These are phyloP conservation scores for Rhaphigaster nebulosa DNA, from an alignment of 2,888 invertebrate genomes.

Conservation along the genomic window DNA sequence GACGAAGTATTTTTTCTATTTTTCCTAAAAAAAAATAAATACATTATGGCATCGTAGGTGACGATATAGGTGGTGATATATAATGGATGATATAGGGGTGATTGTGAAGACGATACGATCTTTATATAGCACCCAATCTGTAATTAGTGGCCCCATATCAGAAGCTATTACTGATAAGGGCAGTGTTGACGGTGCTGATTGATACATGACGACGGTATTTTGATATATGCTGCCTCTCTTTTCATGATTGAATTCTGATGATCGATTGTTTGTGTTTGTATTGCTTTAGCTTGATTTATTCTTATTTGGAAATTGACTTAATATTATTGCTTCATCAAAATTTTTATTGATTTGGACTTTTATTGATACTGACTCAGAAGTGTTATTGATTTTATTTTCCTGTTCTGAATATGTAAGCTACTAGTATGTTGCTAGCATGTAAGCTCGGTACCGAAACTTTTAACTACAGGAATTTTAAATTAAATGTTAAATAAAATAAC, in stretches of 20 bases:
- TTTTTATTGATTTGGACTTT: too few relatives aligned
- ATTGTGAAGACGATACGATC: neutral
- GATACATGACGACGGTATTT: neutral
- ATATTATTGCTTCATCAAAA: neutral
- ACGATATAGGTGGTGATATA: neutral
- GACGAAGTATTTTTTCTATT: too few relatives aligned
- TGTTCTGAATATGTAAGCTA: neutral
- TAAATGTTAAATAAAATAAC: too few relatives aligned
- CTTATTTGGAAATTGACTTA: neutral
- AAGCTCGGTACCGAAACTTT: too few relatives aligned
- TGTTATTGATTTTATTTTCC: neutral
- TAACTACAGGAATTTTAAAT: too few relatives aligned
- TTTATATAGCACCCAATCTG: neutral
- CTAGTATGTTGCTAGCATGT: too few relatives aligned
- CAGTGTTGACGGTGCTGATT: neutral
- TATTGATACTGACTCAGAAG: too few relatives aligned
- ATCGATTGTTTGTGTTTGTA: neutral
- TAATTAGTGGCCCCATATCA: conserved; percentile 15
- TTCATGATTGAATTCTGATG: conserved; percentile 18
- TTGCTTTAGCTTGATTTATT: neutral
- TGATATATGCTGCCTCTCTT: neutral
- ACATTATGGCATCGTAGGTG: neutral
- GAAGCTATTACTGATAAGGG: neutral
- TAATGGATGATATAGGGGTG: neutral
- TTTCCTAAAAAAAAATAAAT: too few relatives aligned